Percentiles rank a stretch among this genome's conserved stretches.
Evolutionary conservation across 2,888 invertebrate genomes (phyloP).

Genomic region (Tipula vernalis): DNA sequence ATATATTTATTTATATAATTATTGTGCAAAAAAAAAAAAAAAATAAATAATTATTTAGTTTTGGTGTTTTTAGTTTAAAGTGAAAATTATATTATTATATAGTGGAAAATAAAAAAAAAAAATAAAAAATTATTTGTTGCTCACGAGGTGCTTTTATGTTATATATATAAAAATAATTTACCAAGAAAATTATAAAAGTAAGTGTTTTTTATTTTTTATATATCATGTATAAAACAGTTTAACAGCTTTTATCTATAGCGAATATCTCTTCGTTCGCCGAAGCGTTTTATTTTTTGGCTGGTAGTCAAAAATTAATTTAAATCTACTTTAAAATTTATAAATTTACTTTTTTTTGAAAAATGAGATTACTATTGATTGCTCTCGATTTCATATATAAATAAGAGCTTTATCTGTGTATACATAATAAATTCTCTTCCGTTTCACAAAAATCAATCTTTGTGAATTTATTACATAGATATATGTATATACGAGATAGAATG

Average conservation of each 20-base stretch:
- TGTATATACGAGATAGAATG: not conserved
- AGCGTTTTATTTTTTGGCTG: not conserved
- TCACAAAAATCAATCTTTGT: not conserved
- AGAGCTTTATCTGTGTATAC: not conserved
- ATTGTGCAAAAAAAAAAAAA: not conserved
- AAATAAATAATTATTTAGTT: not conserved
- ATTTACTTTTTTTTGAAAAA: not conserved
- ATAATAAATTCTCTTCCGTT: not conserved
- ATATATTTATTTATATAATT: not conserved
- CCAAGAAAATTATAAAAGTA: not conserved
- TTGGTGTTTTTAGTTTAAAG: not conserved
- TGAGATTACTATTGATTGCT: not conserved
- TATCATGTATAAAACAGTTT: not conserved
- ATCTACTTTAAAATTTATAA: not conserved
- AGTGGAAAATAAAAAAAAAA: not conserved
- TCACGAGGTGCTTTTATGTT: conserved; percentile 4
- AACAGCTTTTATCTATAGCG: not conserved
- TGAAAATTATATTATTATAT: not conserved
- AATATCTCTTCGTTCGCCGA: not conserved
- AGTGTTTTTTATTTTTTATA: not conserved
- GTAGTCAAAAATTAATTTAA: not conserved
- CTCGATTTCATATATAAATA: not conserved
- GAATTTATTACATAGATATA: not conserved
- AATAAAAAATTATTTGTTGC: not conserved
- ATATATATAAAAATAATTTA: not conserved